Evolutionary conservation across 2,113 vertebrate genomes (phyloP), one percentile per base, ranked within the genome.

Genomic region (Bambusicola thoracicus): DNA sequence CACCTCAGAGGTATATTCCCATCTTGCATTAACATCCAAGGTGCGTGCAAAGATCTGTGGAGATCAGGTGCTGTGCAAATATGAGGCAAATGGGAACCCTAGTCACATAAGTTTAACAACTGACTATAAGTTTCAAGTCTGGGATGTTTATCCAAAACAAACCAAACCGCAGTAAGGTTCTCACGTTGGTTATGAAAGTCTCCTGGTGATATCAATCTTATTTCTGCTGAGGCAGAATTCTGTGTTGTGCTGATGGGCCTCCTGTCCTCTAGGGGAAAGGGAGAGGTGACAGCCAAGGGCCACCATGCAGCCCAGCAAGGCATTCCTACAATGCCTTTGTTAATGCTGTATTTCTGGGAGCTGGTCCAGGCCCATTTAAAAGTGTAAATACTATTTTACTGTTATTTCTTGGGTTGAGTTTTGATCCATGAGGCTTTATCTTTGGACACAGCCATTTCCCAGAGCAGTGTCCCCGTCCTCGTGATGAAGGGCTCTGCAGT

Each of bases 391-490:
- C 88, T 78, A 83, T 85, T 91, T 70, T 68, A 67, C 66, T 92
- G 32, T 43, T 94, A 81, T 93, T 95, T 74, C 73, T 88, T 1
- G 0, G 44, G 72, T 58, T 88, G 69, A 81, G 70, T 92, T 96
- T 96, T 93, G 82, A 90, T 93, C 83, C 78, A 79, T 29, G 77
- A 91, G 74, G 69, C 53, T 93, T 95, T 90, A 89, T 92, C 87
- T 91, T 89, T 85, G 78, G 81, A 89, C 95, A 80, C 86, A 93
- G 89, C 70, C 5, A 1, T 87, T 81, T 90, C 70, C 73, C 87
- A 85, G 65, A 91, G 65, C 69, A 81, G n/a, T 66, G 74, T 90
- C 66, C 61, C 63, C 3, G 1, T 85, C 44, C 56, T 90, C 72
- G 5, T 93, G 86, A 97, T 85, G 82, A 87, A 92, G 74, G 63